These are phyloP conservation scores for Celastrina argiolus DNA, from an alignment of 2,888 invertebrate genomes.

Conservation along the genomic window DNA sequence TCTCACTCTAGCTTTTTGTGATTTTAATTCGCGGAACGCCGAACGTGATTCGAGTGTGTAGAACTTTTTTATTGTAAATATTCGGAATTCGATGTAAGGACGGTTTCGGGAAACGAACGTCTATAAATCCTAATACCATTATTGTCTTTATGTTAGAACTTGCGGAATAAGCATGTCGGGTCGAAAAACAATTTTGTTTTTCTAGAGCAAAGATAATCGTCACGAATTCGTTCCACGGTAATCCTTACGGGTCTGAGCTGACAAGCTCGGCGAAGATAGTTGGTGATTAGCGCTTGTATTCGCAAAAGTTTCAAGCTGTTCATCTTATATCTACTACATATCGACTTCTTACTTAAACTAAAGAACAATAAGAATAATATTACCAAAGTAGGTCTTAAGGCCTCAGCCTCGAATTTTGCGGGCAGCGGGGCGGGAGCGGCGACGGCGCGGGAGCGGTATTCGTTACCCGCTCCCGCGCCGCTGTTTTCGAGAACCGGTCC, in stretches of 20 bases:
- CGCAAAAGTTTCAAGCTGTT: not conserved
- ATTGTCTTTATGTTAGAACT: slow-evolving; percentile 16
- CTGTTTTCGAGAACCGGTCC: too few relatives aligned
- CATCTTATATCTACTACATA: too few relatives aligned
- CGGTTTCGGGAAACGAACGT: slow-evolving; percentile 47
- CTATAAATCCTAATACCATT: slow-evolving; percentile 17
- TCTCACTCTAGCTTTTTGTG: slow-evolving; percentile 72
- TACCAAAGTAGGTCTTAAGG: too few relatives aligned
- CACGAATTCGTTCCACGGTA: not conserved
- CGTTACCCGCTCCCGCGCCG: too few relatives aligned
- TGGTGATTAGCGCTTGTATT: not conserved
- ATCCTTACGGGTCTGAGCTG: not conserved
- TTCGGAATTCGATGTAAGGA: slow-evolving; percentile 62
- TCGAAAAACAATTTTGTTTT: slow-evolving; percentile 15
- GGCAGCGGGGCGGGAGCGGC: too few relatives aligned
- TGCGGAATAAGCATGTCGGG: not conserved
- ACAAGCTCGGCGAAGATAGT: not conserved
- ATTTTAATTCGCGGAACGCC: slow-evolving; percentile 76
- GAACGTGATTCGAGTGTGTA: slow-evolving; percentile 73
- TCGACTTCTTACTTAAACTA: too few relatives aligned
- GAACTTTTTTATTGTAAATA: slow-evolving; percentile 67
- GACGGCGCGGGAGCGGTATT: too few relatives aligned
- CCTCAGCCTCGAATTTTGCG: too few relatives aligned
- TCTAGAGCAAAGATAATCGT: not conserved
- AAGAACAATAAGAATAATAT: too few relatives aligned